phyloP scores from a whole-genome alignment of 1,140 invertebrate genomes.

The Dryas iulia region DNA sequence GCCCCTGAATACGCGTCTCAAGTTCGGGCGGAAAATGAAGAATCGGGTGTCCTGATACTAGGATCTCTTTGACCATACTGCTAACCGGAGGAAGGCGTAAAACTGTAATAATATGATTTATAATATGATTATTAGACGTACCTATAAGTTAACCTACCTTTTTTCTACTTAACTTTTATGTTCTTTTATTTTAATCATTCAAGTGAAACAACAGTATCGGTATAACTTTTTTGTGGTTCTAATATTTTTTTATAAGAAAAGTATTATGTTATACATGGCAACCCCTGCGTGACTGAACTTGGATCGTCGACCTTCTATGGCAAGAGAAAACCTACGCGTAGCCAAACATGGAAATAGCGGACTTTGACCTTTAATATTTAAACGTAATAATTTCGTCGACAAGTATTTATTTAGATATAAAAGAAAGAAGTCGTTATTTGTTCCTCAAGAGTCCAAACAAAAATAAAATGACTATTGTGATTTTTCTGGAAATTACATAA shows the following conservation, averaged over 20 bases:
- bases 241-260: neutral
- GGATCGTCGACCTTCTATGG: conserved; percentile 48
- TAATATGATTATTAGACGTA: too few species aligned
- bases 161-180: neutral
- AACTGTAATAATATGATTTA: too few species aligned
- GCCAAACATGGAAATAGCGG: conserved; percentile 35
- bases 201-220: neutral
- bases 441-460: neutral
- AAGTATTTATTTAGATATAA: neutral
- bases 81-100: too few species aligned
- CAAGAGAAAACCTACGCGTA: conserved; percentile 43
- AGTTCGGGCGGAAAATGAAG: too few species aligned
- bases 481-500: too few species aligned
- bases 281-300: conserved; percentile 46
- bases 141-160: too few species aligned
- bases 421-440: neutral
- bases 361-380: conserved; percentile 44
- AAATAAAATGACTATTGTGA: neutral
- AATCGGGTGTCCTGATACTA: too few species aligned
- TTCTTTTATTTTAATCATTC: neutral
- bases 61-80: too few species aligned
- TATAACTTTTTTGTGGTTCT: conserved; percentile 16
- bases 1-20: too few species aligned
- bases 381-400: conserved; percentile 30
- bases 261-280: conserved; percentile 43